These are phyloP conservation scores for Eubasilissa splendida DNA, from an alignment of 2,888 invertebrate genomes.

Conservation along the genomic window DNA sequence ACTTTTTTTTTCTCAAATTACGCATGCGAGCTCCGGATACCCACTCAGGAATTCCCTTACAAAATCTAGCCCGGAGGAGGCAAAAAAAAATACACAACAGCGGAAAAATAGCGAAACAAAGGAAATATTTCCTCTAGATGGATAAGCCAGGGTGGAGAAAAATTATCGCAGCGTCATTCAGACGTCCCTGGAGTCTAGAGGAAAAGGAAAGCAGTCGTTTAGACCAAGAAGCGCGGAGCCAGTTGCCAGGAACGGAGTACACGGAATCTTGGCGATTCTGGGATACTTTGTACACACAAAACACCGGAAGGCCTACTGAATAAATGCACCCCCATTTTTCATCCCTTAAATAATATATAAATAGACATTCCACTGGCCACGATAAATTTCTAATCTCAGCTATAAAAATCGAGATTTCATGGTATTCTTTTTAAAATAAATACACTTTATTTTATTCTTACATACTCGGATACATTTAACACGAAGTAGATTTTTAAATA, in stretches of 20 bases:
- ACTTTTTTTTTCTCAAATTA: constrained; percentile 19
- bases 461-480: no score
- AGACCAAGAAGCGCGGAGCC: constrained; percentile 39
- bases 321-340: constrained; percentile 53
- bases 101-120: constrained; percentile 32
- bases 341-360: constrained; percentile 41
- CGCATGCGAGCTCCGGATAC: constrained; percentile 4
- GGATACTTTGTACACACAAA: constrained; percentile 16
- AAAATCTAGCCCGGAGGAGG: constrained; percentile 32
- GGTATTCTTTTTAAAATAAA: no score
- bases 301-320: constrained; percentile 27
- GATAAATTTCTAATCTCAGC: no score
- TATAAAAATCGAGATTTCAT: no score
- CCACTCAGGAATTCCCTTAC: constrained; percentile 43
- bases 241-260: background rate
- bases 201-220: constrained; percentile 40
- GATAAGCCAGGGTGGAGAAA: constrained; percentile 49
- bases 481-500: no score
- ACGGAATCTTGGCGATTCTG: background rate
- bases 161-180: constrained; percentile 54
- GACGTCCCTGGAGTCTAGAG: constrained; percentile 50
- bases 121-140: constrained; percentile 38
- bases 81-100: constrained; percentile 5
- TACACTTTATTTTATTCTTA: no score
- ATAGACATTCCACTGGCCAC: constrained; percentile 3